Evolutionary conservation across 2,888 invertebrate genomes (phyloP).

Genomic region (Brenthis hecate): DNA sequence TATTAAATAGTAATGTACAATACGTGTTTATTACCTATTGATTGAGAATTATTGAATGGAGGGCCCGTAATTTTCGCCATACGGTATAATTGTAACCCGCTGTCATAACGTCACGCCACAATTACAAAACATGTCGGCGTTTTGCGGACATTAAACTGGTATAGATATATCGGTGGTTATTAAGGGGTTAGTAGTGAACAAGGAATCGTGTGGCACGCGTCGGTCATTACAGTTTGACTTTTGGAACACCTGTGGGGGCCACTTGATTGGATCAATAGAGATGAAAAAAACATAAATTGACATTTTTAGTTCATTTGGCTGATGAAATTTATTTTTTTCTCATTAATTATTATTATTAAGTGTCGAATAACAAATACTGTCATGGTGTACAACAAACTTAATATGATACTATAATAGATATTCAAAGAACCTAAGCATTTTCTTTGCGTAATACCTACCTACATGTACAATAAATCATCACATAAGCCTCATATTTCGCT

Average conservation of each 20-base stretch:
- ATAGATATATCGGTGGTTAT: not conserved
- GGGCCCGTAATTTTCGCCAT: constrained; percentile 53
- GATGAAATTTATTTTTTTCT: no score
- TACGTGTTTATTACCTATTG: constrained; percentile 48
- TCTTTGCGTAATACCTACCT: not conserved
- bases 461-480: not conserved
- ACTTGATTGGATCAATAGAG: no score
- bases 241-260: no score
- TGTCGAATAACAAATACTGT: no score
- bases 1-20: constrained; percentile 6
- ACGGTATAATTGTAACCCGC: constrained; percentile 67
- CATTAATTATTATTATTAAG: no score
- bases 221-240: constrained; percentile 33
- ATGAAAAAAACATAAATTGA: no score
- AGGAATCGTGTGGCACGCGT: constrained; percentile 33
- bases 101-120: constrained; percentile 60
- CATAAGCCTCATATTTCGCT: constrained; percentile 4
- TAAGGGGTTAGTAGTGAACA: constrained; percentile 14
- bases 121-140: constrained; percentile 65
- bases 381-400: no score
- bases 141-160: constrained; percentile 32
- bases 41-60: constrained; percentile 53
- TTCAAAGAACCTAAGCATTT: no score
- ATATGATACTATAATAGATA: no score
- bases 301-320: no score